Evolutionary conservation across 2,113 vertebrate genomes (phyloP).

Genomic region (Pollimyrus isidori): DNA sequence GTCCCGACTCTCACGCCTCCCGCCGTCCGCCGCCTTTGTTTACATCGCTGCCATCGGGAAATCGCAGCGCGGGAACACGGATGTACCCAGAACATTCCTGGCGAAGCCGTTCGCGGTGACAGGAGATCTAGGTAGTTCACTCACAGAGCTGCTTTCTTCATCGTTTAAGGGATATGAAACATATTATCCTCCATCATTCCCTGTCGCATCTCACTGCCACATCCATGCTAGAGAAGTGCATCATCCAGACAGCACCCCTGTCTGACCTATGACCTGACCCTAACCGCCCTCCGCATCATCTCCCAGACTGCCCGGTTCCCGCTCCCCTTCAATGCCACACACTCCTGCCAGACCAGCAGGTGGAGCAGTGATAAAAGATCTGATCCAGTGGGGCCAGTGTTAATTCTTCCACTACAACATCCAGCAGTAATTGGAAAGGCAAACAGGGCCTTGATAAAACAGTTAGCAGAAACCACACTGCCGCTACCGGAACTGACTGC

Average conservation of each 20-base stretch:
- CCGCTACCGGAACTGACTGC: not conserved
- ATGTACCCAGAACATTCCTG: not conserved
- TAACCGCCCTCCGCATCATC: not conserved
- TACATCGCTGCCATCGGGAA: not conserved
- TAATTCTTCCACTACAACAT: not conserved
- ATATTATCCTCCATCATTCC: not conserved
- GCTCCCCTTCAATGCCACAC: not conserved
- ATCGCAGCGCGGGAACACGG: not conserved
- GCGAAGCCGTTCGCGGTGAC: not conserved
- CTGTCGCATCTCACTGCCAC: not conserved
- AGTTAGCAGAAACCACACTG: too few relatives aligned
- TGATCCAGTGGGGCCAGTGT: not conserved
- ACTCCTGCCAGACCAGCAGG: not conserved
- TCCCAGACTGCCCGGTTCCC: not conserved
- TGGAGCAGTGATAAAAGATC: not conserved
- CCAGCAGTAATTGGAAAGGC: not conserved
- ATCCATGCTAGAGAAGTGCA: not conserved
- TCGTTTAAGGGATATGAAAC: not conserved
- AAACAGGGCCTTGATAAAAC: not conserved
- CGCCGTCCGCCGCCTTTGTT: not conserved
- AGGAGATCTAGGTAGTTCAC: not conserved
- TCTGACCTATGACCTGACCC: not conserved
- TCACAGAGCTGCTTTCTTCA: not conserved
- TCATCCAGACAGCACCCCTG: not conserved
- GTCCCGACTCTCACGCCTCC: not conserved